Evolutionary conservation across 2,797 vertebrate species (phyloP), one percentile per base, ranked within the genome.

Genomic region (Aulostomus chinensis): DNA sequence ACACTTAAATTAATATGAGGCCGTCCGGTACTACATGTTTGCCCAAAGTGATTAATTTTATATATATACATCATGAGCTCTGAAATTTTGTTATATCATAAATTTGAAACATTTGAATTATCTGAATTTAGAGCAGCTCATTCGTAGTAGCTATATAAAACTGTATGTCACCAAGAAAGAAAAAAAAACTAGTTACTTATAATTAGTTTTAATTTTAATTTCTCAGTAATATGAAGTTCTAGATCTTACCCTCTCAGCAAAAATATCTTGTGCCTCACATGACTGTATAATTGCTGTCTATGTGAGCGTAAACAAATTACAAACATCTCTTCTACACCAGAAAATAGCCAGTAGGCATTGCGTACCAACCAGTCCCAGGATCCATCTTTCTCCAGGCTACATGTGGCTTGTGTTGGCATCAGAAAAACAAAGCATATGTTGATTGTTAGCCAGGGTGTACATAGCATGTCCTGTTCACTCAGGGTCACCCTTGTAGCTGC

Each of bases 401-500:
- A 83, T 79, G 78, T 91, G 91, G 91, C 94, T 91, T 69, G 76
- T 90, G 88, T 89, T 92, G 85, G 93, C 94, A 91, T 92, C 86
- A 73, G 87, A 86, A 95, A 95, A 90, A 90, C 84, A 90, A 86
- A 97, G 93, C 96, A 98, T 99, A 98, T 98, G 97, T 91, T 96
- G 91, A 93, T 95, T 93, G 93, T 98, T 98, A 98, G 94, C 93
- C 90, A 88, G 94, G 93, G 92, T 95, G 92, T 96, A 95, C 93
- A 93, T 93, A 91, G 88, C 84, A 91, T 95, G 97, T 98, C 96
- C 94, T 95, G 93, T 94, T 96, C 94, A 96, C 91, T 97, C 93
- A 96, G 89, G 92, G 92, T 94, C 94, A 94, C 82, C 91, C 92
- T 92, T 86, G 87, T 94, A 93, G 93, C 91, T 92, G 83, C 93